Conservation (phyloP, 2,797 vertebrate genomes). For the Chiroxiphia lanceolata region DNA sequence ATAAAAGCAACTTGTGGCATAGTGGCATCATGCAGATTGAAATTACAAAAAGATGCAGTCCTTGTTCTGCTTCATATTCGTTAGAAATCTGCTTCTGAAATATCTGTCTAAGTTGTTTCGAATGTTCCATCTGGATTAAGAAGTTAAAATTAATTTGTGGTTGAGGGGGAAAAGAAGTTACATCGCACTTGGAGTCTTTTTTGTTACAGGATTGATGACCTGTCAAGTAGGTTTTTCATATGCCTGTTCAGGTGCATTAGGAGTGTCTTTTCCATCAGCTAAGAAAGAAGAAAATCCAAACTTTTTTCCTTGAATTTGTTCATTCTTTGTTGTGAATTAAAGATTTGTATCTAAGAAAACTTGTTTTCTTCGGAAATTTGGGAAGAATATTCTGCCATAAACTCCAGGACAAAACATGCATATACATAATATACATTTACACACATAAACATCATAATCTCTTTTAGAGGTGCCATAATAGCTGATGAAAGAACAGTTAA, state of each 20-base stretch:
- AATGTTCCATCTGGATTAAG: background rate
- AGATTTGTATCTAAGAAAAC: background rate
- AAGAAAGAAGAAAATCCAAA: background rate
- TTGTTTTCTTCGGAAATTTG: background rate
- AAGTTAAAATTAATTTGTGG: background rate
- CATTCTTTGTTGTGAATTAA: background rate
- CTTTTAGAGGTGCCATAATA: background rate
- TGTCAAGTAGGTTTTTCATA: background rate
- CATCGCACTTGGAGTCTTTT: background rate
- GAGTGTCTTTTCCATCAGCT: background rate
- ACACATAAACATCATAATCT: background rate
- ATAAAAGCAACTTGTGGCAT: background rate
- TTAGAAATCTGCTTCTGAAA: background rate
- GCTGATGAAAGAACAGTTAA: background rate
- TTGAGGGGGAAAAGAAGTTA: background rate
- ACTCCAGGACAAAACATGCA: background rate
- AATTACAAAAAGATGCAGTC: background rate
- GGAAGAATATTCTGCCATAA: background rate
- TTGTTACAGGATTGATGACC: background rate
- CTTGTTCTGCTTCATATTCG: background rate
- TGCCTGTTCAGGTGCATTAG: background rate
- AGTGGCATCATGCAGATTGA: background rate
- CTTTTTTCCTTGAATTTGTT: background rate
- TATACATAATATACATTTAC: background rate
- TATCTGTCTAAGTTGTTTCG: background rate